Evolutionary conservation across 1,140 invertebrate species (phyloP), one percentile per base, ranked within the genome.

Genomic region (Lucilia sericata): DNA sequence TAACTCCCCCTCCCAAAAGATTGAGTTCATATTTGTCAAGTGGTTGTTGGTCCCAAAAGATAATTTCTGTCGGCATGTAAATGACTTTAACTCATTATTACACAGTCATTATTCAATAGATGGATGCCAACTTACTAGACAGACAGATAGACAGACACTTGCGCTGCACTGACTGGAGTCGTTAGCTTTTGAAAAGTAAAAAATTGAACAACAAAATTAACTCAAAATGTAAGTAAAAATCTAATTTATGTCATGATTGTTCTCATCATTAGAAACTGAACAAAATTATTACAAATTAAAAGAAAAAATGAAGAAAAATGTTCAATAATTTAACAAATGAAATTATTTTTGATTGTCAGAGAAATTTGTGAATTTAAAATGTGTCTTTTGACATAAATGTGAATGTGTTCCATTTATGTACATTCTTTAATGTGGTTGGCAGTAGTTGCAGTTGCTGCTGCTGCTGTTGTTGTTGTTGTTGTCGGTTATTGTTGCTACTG

Each of bases 81-180:
- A 76, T 76, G 30, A 76, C 34, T 34, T 76, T 76, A 76, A 9
- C 74, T 42, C 74, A 76, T 76, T 76, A 76, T 13, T 34, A 3
- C 74, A 14, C 12, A 17, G 34, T 76, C 74, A 76, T 76, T 76
- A 76, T 76, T 76, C 74, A 76, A 76, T 76, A 76, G 74, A 74
- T 55, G 17, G 51, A 55, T 17, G 12, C 51, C 51, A 55, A 55
- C 51, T 55, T 19, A 42, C 74, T 34, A 42, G 14, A 74, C 9
- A 21, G 14, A 25, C 74, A 74, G 17, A 30, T 34, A 42, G 4
- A 74, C 9, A 21, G 14, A 25, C 74, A 74, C 21, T 74, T 10
- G 25, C 25, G 9, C 21, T 21, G 10, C 25, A 74, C 25, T 74
- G 74, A 34, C 74, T 74, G 74, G 4, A 21, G 74, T 30, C 74